phyloP scores from a whole-genome alignment of 2,113 vertebrate species.

The Thomomys bottae region DNA sequence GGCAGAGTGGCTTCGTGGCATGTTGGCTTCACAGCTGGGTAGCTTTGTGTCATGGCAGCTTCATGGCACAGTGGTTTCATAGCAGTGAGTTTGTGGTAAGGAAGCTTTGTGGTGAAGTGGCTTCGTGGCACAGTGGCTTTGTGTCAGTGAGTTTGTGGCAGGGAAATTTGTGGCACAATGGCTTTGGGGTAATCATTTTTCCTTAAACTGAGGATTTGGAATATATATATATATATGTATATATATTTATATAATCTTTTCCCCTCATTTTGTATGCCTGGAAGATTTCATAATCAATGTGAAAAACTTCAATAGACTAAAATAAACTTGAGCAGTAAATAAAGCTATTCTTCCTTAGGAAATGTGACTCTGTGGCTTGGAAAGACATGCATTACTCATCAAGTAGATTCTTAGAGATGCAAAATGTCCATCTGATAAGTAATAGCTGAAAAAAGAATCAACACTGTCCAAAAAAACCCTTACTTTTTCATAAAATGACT shows the following conservation, averaged over 20 bases:
- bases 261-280: not conserved
- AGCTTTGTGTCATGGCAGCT: too few species aligned
- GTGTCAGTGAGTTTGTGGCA: not conserved
- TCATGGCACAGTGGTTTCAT: too few species aligned
- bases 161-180: too few species aligned
- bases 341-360: not conserved
- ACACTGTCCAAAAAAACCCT: not conserved
- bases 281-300: not conserved
- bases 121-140: not conserved
- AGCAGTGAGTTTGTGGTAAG: too few species aligned
- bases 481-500: not conserved
- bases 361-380: not conserved
- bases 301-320: not conserved
- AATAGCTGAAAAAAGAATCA: constrained; percentile 23
- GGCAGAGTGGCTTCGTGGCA: too few species aligned
- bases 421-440: not conserved
- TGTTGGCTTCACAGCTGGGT: too few species aligned
- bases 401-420: not conserved
- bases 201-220: not conserved
- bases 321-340: not conserved
- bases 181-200: not conserved
- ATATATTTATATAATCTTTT: not conserved
- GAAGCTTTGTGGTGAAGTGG: too few species aligned
- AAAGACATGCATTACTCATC: not conserved
- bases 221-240: not conserved